phyloP scores from a whole-genome alignment of 2,797 vertebrate genomes.

The Petrocephalus schoutedeni region DNA sequence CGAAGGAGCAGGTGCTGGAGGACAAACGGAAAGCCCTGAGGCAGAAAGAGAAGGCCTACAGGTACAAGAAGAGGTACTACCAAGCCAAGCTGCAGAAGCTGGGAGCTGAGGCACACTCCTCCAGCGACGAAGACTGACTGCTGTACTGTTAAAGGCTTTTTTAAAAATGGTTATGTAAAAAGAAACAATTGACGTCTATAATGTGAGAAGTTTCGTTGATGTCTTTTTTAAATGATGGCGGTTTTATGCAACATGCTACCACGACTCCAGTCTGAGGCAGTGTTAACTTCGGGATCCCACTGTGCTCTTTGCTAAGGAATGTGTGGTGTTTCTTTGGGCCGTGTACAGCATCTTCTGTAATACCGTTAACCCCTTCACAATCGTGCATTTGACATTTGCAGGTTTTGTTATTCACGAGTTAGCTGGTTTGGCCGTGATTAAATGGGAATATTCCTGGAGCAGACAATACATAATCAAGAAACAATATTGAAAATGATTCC shows the following conservation, averaged over 20 bases:
- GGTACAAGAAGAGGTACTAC: slow-evolving; percentile 67
- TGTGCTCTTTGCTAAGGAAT: background rate
- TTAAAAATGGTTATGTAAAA: slow-evolving; percentile 27
- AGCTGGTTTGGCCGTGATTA: background rate
- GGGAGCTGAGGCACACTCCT: slow-evolving; percentile 47
- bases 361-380: background rate
- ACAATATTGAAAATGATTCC: too few species aligned
- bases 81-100: slow-evolving; percentile 61
- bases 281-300: slow-evolving; percentile 11
- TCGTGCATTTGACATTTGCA: background rate
- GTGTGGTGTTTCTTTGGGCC: background rate
- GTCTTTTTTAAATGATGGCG: slow-evolving; percentile 25
- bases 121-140: slow-evolving; percentile 51
- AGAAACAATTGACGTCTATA: slow-evolving; percentile 14
- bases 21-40: slow-evolving; percentile 55
- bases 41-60: slow-evolving; percentile 63
- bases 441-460: too few species aligned
- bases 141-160: background rate
- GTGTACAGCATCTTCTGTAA: background rate
- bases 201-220: slow-evolving; percentile 30
- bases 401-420: background rate
- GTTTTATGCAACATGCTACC: slow-evolving; percentile 18
- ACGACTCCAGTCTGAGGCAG: background rate
- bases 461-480: too few species aligned
- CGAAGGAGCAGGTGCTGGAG: slow-evolving; percentile 64